Conservation (phyloP, 2,888 invertebrate genomes). For the Agapostemon virescens region DNA sequence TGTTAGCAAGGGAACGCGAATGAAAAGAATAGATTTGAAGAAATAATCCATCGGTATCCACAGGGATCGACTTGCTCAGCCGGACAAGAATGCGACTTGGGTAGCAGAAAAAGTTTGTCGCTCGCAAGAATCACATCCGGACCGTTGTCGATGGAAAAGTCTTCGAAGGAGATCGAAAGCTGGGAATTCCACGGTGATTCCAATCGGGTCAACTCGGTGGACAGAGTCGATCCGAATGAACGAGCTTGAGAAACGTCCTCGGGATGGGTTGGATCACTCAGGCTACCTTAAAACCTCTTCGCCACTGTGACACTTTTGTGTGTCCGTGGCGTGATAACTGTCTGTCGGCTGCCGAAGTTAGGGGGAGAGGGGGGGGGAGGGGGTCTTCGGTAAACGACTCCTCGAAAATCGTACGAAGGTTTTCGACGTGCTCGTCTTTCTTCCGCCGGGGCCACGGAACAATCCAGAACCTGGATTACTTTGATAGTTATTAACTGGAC, state of each 20-base stretch:
- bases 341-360: background rate
- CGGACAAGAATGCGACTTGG: background rate
- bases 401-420: background rate
- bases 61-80: background rate
- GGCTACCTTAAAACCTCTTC: conserved; percentile 44
- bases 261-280: conserved; percentile 54
- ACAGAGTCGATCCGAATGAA: conserved; percentile 47
- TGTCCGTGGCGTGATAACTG: conserved; percentile 50
- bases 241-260: conserved; percentile 52
- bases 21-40: background rate
- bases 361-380: background rate
- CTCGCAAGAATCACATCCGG: conserved; percentile 23
- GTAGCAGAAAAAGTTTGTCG: background rate
- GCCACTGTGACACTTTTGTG: conserved; percentile 43
- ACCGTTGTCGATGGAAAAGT: conserved; percentile 8
- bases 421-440: conserved; percentile 3
- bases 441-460: background rate
- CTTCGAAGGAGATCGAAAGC: conserved; percentile 49
- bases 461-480: background rate
- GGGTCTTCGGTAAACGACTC: conserved; percentile 12
- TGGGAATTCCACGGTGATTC: conserved; percentile 36
- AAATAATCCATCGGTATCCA: background rate
- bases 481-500: background rate
- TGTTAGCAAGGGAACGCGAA: background rate
- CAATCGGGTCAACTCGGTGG: conserved; percentile 31